Base-by-base conservation (phyloP, 2,113 vertebrate species). In the Xyrauchen texanus region DNA sequence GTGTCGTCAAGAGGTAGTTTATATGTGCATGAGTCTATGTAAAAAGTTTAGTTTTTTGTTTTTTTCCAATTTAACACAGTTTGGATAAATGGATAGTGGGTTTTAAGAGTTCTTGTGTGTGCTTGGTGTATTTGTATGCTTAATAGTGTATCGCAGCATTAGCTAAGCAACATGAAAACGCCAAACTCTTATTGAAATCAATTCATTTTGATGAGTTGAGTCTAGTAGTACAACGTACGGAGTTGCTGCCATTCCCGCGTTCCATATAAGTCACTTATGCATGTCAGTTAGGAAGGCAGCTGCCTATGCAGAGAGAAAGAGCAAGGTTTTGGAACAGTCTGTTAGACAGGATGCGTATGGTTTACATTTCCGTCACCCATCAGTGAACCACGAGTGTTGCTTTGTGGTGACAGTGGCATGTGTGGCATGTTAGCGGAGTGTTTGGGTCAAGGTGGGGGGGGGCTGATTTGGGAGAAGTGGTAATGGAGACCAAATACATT, bases 361-460 rank as follows among this genome's bases (percentile, higher is more conserved):
- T 88, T 89, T 82, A 84, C 68, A 86, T 90, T 90, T 91, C 82
- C 10, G 5, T 86, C 86, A 6, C 79, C 84, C 67, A 77, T 85
- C 86, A 83, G 81, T 85, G 86, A 89, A 85, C 85, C 85, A 69
- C 46, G 81, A 78, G 78, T 12, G 42, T 81, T 85, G 74, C 68
- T n/a, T 67, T 63, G 78, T 66, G 79, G 78, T 46, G 77, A 83
- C 84, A 57, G 81, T 60, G 66, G 77, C 21, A 3, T 34, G 21
- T 34, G 21, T 34, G 21, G 21, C 3, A 3, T 81, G 53, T 21
- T 60, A 64, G 72, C 6, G 57, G 21, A 44, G 60, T 34, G 6
- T 46, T 0, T 77, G 82, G 84, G 83, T 34, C 21, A 34, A 34
- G 21, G n/a, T n/a, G 3, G 21, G 79, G 83, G 64, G 81, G 77